These are phyloP conservation scores for Deilephila porcellus DNA, from an alignment of 2,888 invertebrate genomes.

Conservation along the genomic window DNA sequence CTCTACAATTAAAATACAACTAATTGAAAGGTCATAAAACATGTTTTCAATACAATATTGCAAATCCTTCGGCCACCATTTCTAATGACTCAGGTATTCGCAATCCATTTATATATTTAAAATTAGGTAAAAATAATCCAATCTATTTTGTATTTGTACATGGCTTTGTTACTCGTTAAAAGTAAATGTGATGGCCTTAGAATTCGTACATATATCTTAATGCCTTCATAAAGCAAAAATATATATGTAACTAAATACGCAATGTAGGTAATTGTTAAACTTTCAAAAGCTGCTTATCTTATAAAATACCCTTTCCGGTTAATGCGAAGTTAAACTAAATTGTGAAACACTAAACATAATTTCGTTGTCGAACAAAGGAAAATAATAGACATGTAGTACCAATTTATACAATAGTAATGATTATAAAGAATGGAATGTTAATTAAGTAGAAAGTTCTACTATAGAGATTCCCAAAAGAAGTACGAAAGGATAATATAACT, in stretches of 20 bases:
- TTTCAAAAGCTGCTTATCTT: neutral
- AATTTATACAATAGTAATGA: neutral
- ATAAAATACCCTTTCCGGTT: slow-evolving; percentile 19
- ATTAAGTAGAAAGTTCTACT: neutral
- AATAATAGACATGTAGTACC: neutral
- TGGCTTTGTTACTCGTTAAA: neutral
- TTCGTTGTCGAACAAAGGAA: slow-evolving; percentile 11
- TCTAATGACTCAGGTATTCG: neutral
- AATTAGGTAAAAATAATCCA: neutral
- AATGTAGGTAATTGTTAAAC: neutral
- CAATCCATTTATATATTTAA: neutral
- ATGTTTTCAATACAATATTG: neutral
- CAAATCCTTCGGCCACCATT: slow-evolving; percentile 1
- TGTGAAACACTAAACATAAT: neutral
- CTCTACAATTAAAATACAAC: slow-evolving; percentile 8
- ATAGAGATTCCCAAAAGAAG: slow-evolving; percentile 1
- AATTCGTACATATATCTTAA: neutral
- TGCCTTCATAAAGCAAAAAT: slow-evolving; percentile 24
- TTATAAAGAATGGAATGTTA: slow-evolving; percentile 12
- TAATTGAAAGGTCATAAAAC: neutral
- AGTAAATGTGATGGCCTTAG: slow-evolving; percentile 16
- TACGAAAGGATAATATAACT: slow-evolving; percentile 6
- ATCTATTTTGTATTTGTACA: neutral
- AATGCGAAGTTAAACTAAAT: neutral
- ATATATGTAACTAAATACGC: neutral